Evolutionary conservation across 2,797 vertebrate genomes (phyloP).

Genomic region (Glyptemys insculpta): DNA sequence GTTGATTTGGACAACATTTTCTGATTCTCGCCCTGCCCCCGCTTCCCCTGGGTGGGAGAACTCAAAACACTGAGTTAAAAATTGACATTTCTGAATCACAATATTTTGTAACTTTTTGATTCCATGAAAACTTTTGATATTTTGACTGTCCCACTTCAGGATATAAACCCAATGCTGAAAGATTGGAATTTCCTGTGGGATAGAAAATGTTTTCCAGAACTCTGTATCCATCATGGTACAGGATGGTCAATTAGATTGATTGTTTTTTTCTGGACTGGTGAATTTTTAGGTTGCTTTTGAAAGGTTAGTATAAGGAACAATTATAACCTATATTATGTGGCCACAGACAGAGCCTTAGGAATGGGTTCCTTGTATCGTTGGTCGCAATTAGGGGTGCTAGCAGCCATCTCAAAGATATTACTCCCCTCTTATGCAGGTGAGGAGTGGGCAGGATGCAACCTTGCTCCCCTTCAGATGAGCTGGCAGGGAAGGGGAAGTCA

Average conservation of each 20-base stretch:
- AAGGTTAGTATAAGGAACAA: not conserved
- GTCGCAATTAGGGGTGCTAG: not conserved
- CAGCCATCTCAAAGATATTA: not conserved
- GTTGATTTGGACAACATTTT: no score
- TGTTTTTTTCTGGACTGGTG: not conserved
- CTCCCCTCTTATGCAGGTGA: not conserved
- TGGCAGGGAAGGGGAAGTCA: not conserved
- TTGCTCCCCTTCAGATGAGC: not conserved
- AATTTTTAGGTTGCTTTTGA: not conserved
- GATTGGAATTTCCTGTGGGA: no score
- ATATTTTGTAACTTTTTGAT: not conserved
- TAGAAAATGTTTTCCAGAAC: not conserved
- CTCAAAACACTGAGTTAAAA: not conserved
- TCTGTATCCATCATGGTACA: not conserved
- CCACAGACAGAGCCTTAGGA: not conserved
- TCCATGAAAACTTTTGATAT: no score
- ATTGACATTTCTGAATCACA: not conserved
- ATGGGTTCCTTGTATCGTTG: not conserved
- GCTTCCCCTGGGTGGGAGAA: not conserved
- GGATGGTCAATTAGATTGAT: not conserved
- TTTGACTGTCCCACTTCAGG: not conserved
- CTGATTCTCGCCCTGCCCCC: no score
- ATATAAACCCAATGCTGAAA: no score
- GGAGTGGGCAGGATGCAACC: not conserved
- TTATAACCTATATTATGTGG: not conserved